Conservation (phyloP, 2,113 vertebrate genomes). For the Ageneiosus marmoratus region DNA sequence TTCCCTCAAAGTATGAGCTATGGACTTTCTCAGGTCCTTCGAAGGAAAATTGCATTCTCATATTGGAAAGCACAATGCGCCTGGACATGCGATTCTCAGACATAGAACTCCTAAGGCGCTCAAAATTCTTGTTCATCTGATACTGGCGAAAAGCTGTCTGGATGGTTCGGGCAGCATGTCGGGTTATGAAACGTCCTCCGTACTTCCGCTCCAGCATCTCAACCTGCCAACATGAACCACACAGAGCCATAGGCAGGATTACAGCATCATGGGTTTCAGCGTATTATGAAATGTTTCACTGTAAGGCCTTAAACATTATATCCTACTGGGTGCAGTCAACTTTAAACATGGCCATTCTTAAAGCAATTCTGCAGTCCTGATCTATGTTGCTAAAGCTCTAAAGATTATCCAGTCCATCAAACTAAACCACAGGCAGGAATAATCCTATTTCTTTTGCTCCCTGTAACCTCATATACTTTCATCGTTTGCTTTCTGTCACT, state of each 20-base stretch:
- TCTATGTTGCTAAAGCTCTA: not conserved
- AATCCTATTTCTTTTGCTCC: constrained; percentile 42
- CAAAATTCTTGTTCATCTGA: constrained; percentile 99
- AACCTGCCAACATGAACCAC: constrained; percentile 75
- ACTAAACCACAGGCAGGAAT: constrained; percentile 30
- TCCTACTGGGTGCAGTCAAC: not conserved
- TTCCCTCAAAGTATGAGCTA: constrained; percentile 95
- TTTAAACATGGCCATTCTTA: not conserved
- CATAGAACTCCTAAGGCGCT: constrained; percentile 96
- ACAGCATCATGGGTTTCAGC: not conserved
- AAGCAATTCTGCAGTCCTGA: not conserved
- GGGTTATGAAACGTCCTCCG: constrained; percentile 96
- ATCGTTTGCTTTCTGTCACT: not conserved
- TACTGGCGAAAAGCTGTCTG: constrained; percentile 98
- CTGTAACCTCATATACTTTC: constrained; percentile 17
- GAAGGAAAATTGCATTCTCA: constrained; percentile 99
- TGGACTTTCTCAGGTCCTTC: constrained; percentile 97
- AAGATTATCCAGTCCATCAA: constrained; percentile 18
- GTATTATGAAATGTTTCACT: not conserved
- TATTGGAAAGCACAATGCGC: constrained; percentile 96
- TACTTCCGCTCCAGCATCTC: constrained; percentile 99
- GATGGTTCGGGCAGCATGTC: constrained; percentile 96
- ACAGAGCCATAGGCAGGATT: not conserved
- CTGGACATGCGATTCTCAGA: constrained; percentile 98
- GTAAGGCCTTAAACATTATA: not conserved